Evolutionary conservation across 1,140 invertebrate genomes (phyloP).

Genomic region (Ceratosolen solmsi): DNA sequence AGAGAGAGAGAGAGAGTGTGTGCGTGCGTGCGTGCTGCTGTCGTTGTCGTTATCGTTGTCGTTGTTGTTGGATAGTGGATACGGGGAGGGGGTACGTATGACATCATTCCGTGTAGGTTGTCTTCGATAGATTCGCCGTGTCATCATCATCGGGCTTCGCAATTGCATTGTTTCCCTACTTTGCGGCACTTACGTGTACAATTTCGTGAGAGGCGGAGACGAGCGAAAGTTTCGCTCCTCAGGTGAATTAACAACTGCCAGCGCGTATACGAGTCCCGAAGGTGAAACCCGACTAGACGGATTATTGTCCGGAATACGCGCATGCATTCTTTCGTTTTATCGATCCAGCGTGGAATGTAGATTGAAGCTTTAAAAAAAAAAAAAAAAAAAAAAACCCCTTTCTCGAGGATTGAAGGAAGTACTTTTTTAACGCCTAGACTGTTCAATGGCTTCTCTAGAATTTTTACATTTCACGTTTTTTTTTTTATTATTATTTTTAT

Average conservation of each 20-base stretch:
- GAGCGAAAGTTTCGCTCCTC: too few species aligned
- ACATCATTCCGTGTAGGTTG: slow-evolving; percentile 34
- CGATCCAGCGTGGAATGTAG: background rate
- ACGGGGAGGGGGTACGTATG: background rate
- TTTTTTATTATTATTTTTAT: too few species aligned
- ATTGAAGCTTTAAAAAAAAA: too few species aligned
- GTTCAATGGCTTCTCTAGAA: background rate
- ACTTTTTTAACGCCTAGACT: background rate
- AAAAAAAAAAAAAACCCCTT: background rate
- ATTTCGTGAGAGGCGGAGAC: too few species aligned
- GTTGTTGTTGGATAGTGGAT: too few species aligned
- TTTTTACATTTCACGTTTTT: background rate
- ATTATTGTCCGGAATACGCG: slow-evolving; percentile 2
- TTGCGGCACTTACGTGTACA: background rate
- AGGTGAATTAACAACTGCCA: too few species aligned
- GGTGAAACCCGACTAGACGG: slow-evolving; percentile 27
- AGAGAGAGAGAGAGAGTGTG: background rate
- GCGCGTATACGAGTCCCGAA: background rate
- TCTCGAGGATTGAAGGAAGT: background rate
- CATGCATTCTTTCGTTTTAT: background rate
- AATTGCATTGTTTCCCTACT: slow-evolving; percentile 31
- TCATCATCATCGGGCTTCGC: slow-evolving; percentile 36
- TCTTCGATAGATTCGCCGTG: background rate
- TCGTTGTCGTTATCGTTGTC: too few species aligned
- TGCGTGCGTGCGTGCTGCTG: background rate